Evolutionary conservation across 2,888 invertebrate genomes (phyloP).

Genomic region (Macrosoma leucophasiata): DNA sequence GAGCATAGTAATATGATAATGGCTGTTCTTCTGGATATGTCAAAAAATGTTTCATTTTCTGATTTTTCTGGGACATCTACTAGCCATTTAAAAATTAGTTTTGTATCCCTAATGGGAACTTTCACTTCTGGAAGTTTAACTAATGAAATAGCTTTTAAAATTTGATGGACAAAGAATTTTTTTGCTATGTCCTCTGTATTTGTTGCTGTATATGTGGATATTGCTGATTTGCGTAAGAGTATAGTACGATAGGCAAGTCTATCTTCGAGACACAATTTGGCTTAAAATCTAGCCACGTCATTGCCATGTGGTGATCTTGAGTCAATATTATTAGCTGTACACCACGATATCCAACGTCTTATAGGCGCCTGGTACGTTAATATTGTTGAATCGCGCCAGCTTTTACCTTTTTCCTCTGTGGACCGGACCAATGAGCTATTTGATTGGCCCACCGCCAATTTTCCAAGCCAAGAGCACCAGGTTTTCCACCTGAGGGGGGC

Average conservation of each 20-base stretch:
- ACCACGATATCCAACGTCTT: conserved; percentile 17
- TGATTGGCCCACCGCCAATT: conserved; percentile 24
- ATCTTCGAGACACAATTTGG: conserved; percentile 3
- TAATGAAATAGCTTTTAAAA: conserved; percentile 3
- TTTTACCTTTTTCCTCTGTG: conserved; percentile 12
- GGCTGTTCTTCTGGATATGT: background rate
- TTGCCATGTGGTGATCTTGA: conserved; percentile 3
- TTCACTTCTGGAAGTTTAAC: background rate
- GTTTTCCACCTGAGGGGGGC: no score
- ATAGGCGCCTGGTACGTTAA: conserved; percentile 17
- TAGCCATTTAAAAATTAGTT: conserved; percentile 2
- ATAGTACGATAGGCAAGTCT: background rate
- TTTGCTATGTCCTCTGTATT: background rate
- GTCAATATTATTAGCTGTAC: conserved; percentile 4
- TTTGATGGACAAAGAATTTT: conserved; percentile 5
- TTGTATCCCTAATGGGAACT: conserved; percentile 4
- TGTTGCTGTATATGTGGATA: background rate
- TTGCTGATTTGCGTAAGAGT: background rate
- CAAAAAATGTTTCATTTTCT: no score
- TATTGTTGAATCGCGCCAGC: conserved; percentile 23
- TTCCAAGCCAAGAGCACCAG: conserved; percentile 22
- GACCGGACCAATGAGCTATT: conserved; percentile 19
- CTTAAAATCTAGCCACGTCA: conserved; percentile 6
- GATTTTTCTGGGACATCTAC: background rate
- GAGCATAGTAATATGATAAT: background rate